Conservation (phyloP, 2,113 vertebrate genomes). For the Rissa tridactyla region DNA sequence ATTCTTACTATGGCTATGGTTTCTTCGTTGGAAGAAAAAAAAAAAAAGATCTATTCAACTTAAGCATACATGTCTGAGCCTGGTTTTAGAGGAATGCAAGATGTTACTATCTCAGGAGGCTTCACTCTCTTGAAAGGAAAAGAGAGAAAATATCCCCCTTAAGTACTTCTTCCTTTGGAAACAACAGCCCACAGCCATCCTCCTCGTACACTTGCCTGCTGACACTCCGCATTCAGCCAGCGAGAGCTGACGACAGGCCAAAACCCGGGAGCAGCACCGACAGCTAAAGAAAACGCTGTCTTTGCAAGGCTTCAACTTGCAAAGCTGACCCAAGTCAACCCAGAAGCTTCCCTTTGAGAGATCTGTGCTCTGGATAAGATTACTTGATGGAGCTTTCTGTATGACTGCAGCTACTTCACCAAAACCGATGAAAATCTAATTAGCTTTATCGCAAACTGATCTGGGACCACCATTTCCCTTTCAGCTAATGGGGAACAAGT, state of each 20-base stretch:
- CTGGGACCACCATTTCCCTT: not conserved
- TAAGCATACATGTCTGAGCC: not conserved
- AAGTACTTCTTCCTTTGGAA: conserved; percentile 20
- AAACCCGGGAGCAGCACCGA: not conserved
- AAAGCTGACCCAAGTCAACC: not conserved
- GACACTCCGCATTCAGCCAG: not conserved
- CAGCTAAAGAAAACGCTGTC: not conserved
- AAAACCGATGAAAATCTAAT: not conserved
- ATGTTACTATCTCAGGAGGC: not conserved
- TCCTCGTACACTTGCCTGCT: not conserved
- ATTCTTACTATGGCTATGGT: not conserved
- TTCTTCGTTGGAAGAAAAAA: not conserved
- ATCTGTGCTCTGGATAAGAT: not conserved
- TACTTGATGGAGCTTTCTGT: not conserved
- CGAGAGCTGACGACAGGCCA: not conserved
- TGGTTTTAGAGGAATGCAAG: not conserved
- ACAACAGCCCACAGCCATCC: not conserved
- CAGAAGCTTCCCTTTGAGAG: not conserved
- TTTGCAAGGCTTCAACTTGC: not conserved
- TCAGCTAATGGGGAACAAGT: not conserved
- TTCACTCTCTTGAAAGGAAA: not conserved
- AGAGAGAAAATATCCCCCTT: not conserved
- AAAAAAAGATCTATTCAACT: not conserved
- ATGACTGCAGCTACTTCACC: not conserved
- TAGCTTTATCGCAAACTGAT: not conserved